A percentile compares a stretch with the other conserved stretches of the same genome.
Conservation (phyloP, 2,113 vertebrate species). For the Eulemur macaco region DNA sequence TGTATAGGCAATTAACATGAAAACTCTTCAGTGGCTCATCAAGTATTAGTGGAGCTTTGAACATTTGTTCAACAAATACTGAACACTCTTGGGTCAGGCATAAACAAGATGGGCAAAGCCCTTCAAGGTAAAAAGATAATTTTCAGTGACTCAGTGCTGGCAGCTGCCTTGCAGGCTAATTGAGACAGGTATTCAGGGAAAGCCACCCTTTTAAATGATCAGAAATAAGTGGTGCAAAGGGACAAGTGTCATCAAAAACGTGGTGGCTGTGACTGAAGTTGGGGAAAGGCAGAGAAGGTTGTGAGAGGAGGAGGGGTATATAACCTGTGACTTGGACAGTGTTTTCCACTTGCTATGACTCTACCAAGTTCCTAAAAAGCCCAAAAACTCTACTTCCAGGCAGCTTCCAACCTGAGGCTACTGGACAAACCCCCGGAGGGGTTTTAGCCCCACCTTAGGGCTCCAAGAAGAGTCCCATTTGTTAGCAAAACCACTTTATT, state of each 20-base stretch:
- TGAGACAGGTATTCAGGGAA: neutral
- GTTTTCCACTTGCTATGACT: neutral
- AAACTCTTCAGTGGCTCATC: neutral
- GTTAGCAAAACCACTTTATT: conserved; percentile 70
- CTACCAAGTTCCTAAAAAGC: neutral
- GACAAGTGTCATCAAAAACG: neutral
- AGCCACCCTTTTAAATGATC: neutral
- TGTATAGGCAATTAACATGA: neutral
- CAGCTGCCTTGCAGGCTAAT: neutral
- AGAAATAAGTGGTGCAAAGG: neutral
- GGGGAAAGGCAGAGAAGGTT: neutral
- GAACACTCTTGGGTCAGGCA: neutral
- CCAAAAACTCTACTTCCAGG: neutral
- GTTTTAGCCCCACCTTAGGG: neutral
- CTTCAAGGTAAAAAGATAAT: neutral
- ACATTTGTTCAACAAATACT: neutral
- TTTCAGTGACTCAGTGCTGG: neutral
- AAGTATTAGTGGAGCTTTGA: neutral
- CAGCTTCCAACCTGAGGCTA: neutral
- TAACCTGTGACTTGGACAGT: neutral
- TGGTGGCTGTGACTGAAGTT: neutral
- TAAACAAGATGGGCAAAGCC: neutral
- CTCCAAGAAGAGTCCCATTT: neutral
- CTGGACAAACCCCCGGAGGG: too few relatives aligned
- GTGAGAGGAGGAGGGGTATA: neutral